Evolutionary conservation across 2,888 invertebrate genomes (phyloP), one percentile per base, ranked within the genome.

Genomic region (Caenorhabditis virilis): DNA sequence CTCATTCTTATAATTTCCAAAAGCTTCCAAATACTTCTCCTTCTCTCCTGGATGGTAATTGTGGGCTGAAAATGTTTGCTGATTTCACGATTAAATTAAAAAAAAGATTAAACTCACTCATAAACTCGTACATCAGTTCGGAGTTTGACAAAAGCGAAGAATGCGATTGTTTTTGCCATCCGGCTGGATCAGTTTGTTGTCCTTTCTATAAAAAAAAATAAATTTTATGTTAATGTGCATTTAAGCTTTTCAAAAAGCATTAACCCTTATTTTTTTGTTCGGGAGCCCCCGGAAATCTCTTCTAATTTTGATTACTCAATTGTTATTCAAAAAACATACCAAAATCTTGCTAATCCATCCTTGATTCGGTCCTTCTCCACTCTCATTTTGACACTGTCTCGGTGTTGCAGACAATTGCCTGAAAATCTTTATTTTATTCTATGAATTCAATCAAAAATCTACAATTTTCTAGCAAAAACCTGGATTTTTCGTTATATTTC

Each of bases 131-230:
- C 79, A 98, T 91, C 58, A 91, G 89, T 86, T 95, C 95, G 85
- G 95, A 95, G 85, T 93, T 93, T 80, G 95, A 93, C 46, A 97
- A 88, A 90, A 95, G 91, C 70, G 93, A 90, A 82, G 95, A 95
- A 85, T 97, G 97, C 23, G 76, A 75, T 65, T 81, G 78, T 45
- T 78, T 79, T 50, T 78, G 77, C 50, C 70, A 69, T 3, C 60
- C 69, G 2, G 71, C 56, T 11, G 78, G 73, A 53, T 77, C 72
- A 54, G 54, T 57, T n/a, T 63, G 65, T n/a, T 78, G 74, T 22
- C 79, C 80, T 27, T 66, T 69, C 66, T 66, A 27, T 23, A 64
- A 56, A 20, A 47, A 26, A 27, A 45, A 27, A 5, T n/a, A 27
- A 16, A 36, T 36, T 36, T n/a, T n/a, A n/a, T n/a, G n/a, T n/a